Conservation (phyloP, 2,797 vertebrate genomes). For the Notamacropus eugenii region DNA sequence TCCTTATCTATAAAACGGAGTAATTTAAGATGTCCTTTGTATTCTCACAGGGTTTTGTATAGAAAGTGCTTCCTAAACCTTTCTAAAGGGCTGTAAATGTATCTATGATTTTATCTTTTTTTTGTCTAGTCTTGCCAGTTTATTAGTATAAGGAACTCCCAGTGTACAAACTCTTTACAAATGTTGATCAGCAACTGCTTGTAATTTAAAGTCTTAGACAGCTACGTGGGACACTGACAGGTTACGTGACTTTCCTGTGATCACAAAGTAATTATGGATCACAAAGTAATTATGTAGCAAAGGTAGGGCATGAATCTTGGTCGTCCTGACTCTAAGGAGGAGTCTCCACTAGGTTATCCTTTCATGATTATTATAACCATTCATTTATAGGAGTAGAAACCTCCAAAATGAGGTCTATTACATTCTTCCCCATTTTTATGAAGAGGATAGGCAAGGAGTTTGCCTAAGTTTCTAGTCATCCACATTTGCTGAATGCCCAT, state of each 20-base stretch:
- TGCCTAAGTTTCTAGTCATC: background rate
- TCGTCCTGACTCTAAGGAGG: background rate
- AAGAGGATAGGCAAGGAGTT: background rate
- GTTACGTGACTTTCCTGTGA: background rate
- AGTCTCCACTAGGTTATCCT: background rate
- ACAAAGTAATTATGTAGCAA: background rate
- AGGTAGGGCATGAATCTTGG: background rate
- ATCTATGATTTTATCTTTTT: background rate
- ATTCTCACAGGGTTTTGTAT: background rate
- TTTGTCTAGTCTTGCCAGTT: background rate
- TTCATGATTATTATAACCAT: background rate
- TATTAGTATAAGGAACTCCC: background rate
- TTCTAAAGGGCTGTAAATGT: background rate
- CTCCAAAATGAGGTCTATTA: background rate
- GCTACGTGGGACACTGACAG: background rate
- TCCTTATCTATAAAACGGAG: background rate
- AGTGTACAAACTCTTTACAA: background rate
- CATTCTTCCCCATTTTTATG: background rate
- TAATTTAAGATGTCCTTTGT: background rate
- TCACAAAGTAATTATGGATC: background rate
- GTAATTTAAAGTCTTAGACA: background rate
- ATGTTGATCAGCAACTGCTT: background rate
- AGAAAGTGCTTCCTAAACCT: background rate
- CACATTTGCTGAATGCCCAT: background rate
- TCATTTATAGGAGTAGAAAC: background rate